phyloP scores from a whole-genome alignment of 2,113 vertebrate species.

The Corythornis madagascariensis region DNA sequence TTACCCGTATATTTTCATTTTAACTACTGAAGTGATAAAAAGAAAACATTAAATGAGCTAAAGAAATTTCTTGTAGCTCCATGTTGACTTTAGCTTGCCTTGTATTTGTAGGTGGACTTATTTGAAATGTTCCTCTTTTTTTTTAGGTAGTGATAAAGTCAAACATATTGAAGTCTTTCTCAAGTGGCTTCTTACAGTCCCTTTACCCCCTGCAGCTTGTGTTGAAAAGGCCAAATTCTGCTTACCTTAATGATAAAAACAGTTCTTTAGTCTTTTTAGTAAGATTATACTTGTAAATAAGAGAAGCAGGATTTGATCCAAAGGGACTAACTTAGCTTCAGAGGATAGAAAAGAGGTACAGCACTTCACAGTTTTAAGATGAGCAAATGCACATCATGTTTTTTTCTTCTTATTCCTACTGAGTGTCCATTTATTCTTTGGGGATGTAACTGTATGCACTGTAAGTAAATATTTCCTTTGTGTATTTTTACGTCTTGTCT shows the following conservation, averaged over 20 bases:
- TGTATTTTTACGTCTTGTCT: not conserved
- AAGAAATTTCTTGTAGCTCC: not conserved
- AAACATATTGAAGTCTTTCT: not conserved
- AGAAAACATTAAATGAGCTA: not conserved
- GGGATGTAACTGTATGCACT: not conserved
- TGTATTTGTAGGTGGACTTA: not conserved
- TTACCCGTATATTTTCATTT: conserved; percentile 9
- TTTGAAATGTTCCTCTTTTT: not conserved
- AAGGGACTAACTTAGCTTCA: not conserved
- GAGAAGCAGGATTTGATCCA: not conserved
- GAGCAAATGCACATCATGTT: not conserved
- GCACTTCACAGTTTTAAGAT: not conserved
- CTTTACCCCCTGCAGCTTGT: not conserved
- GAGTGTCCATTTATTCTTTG: not conserved
- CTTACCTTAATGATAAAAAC: not conserved
- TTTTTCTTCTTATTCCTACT: not conserved
- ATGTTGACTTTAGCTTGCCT: not conserved
- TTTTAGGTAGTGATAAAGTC: not conserved
- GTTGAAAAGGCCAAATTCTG: not conserved
- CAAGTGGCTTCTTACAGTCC: not conserved
- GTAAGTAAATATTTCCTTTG: not conserved
- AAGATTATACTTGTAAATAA: not conserved
- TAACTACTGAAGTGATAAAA: not conserved
- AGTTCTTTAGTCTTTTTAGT: not conserved
- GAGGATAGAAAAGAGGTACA: not conserved